Base-by-base conservation (phyloP, 2,797 vertebrate species). In the Esox lucius region DNA sequence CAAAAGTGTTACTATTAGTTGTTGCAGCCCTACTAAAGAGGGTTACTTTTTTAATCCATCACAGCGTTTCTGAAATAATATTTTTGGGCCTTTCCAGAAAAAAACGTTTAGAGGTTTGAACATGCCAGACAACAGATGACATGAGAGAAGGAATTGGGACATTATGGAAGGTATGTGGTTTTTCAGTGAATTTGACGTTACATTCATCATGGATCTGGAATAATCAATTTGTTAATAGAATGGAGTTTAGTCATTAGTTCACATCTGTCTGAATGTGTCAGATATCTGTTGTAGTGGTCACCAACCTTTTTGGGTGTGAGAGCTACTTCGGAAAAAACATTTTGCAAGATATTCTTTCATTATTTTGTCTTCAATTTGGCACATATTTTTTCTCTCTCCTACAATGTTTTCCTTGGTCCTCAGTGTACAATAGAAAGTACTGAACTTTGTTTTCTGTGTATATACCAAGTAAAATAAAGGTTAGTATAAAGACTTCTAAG, bases 91-190 rank as follows among this genome's bases (percentile, higher is more conserved):
- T 67, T 49, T 16, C 48, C 85, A 94, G 93, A 93, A 88, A 77
- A 92, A 89, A 87, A 19, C 35, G 9, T 80, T 88, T 77, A 87
- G 80, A 28, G 70, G 83, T 39, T 72, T 77, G 0, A 84, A 42
- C 84, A 83, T 86, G 61, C 83, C 66, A 64, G 86, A 84, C 74
- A 87, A 79, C 85, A 93, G 91, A 90, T 93, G 92, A 94, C 84
- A 39, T 15, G 15, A 53, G 72, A 77, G 33, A 74, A 59, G 68
- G 64, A 69, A 3, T 26, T 74, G 48, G 42, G 28, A 33, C 11
- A 69, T 28, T 16, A 65, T 33, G 26, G 17, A 65, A 33, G 62
- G 62, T 65, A 35, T 33, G 26, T 65, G 62, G 17, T 65, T 31
- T 65, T 65, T 11, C 6, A 28, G 12, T 33, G 12, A 62, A 28